Conservation (phyloP, 2,888 invertebrate species). For the Drosophila diplacantha region DNA sequence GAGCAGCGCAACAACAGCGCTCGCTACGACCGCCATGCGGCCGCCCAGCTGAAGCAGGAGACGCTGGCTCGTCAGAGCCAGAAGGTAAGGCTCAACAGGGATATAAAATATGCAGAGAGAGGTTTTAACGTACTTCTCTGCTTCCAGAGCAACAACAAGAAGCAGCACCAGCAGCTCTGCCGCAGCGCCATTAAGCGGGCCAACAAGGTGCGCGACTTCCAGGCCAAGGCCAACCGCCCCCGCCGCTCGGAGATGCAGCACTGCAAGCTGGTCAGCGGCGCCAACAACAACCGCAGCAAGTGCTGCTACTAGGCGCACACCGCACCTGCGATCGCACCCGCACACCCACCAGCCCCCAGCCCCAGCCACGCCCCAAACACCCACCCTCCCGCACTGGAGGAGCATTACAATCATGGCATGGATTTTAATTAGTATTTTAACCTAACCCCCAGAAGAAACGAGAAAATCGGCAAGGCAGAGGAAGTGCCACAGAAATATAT, state of each 20-base stretch:
- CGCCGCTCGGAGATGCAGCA: constrained; percentile 80
- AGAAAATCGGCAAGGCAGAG: constrained; percentile 27
- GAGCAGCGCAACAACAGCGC: constrained; percentile 53
- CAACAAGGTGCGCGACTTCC: constrained; percentile 80
- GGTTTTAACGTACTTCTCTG: too few relatives aligned
- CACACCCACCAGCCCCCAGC: constrained; percentile 17
- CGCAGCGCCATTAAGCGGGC: constrained; percentile 79
- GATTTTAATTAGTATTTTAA: constrained; percentile 71
- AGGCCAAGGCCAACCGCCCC: constrained; percentile 79
- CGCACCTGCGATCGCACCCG: constrained; percentile 12
- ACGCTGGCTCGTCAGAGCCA: constrained; percentile 73
- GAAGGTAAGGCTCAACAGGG: constrained; percentile 63
- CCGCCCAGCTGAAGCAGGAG: constrained; percentile 74
- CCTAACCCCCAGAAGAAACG: constrained; percentile 53
- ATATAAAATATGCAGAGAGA: too few relatives aligned
- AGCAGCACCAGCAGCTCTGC: constrained; percentile 78
- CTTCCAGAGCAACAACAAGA: constrained; percentile 77
- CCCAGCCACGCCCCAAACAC: constrained; percentile 10
- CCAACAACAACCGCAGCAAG: constrained; percentile 83
- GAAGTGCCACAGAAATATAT: constrained; percentile 61
- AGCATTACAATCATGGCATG: constrained; percentile 60
- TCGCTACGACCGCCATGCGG: constrained; percentile 69
- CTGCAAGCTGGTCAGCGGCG: constrained; percentile 80
- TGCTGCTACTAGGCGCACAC: constrained; percentile 75
- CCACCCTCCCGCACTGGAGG: constrained; percentile 20